phyloP scores from a whole-genome alignment of 2,888 invertebrate species.

The Dryobota labecula region DNA sequence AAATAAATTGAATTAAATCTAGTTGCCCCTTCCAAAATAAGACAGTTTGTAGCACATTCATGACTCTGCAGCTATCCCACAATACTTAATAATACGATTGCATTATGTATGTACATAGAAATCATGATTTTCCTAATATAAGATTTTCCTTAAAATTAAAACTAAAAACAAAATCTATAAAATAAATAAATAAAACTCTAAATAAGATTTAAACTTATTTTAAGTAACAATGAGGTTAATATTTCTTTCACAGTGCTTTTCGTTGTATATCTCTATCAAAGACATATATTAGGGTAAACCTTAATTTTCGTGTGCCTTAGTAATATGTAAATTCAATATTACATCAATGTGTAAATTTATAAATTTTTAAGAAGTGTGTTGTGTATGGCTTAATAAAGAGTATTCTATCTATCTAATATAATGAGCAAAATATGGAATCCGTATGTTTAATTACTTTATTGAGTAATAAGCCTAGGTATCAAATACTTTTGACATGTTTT shows the following conservation, averaged over 20 bases:
- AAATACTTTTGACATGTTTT: not conserved
- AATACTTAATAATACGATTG: not conserved
- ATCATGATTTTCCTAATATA: not conserved
- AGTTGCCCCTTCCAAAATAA: too few species aligned
- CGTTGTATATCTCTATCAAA: too few species aligned
- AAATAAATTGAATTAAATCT: too few species aligned
- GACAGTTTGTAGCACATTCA: not conserved
- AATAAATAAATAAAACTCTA: too few species aligned
- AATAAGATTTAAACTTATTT: not conserved
- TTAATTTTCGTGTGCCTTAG: constrained; percentile 22
- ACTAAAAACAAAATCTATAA: too few species aligned
- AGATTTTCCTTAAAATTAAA: not conserved
- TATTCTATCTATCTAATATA: too few species aligned
- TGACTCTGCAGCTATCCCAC: not conserved
- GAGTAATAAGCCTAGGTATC: constrained; percentile 19
- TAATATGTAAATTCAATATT: too few species aligned
- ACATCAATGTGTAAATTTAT: too few species aligned
- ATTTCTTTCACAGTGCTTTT: constrained; percentile 3
- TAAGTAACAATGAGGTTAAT: constrained; percentile 12
- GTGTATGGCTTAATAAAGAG: too few species aligned
- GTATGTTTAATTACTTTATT: constrained; percentile 26
- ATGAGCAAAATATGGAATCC: not conserved
- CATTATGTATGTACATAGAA: not conserved
- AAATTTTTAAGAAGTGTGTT: too few species aligned
- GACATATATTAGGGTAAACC: not conserved